Conservation (phyloP, 2,113 vertebrate species). For the Lampris megalopsis region DNA sequence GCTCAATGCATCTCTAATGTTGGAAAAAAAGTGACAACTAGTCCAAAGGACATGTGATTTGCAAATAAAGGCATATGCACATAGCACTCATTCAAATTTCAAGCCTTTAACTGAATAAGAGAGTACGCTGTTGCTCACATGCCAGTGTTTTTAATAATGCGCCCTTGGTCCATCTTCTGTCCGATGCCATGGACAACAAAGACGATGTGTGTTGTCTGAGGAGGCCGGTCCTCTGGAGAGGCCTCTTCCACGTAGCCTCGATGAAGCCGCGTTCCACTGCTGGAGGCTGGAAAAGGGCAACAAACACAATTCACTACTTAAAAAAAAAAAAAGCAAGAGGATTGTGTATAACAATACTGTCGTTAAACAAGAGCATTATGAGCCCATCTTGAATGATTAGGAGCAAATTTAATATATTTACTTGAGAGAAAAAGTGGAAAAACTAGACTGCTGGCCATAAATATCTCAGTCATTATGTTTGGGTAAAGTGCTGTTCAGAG, state of each 20-base stretch:
- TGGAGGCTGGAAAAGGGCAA: constrained; percentile 87
- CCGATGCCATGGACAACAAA: constrained; percentile 99
- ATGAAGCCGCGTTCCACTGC: constrained; percentile 96
- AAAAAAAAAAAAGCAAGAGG: not conserved
- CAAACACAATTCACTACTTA: not conserved
- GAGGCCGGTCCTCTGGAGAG: constrained; percentile 93
- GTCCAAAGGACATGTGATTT: not conserved
- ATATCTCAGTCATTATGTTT: constrained; percentile 12
- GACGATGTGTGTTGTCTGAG: constrained; percentile 94
- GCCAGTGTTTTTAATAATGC: constrained; percentile 98
- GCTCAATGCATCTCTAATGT: not conserved
- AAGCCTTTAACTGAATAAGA: not conserved
- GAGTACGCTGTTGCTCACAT: constrained; percentile 86
- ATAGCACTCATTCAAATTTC: not conserved
- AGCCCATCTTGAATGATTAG: too few relatives aligned
- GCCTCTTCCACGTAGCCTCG: constrained; percentile 97
- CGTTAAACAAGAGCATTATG: too few relatives aligned
- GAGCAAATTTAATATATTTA: too few relatives aligned
- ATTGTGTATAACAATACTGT: too few relatives aligned
- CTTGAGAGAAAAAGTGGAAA: not conserved
- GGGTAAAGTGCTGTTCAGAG: not conserved
- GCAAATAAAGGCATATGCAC: not conserved
- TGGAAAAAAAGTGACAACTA: not conserved
- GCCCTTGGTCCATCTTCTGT: constrained; percentile 99
- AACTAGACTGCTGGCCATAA: constrained; percentile 1